Evolutionary conservation across 37 sponge, comb jelly and placozoan genomes (phyloP), one percentile per base, ranked within the genome.

Genomic region (Haliclona indistincta): DNA sequence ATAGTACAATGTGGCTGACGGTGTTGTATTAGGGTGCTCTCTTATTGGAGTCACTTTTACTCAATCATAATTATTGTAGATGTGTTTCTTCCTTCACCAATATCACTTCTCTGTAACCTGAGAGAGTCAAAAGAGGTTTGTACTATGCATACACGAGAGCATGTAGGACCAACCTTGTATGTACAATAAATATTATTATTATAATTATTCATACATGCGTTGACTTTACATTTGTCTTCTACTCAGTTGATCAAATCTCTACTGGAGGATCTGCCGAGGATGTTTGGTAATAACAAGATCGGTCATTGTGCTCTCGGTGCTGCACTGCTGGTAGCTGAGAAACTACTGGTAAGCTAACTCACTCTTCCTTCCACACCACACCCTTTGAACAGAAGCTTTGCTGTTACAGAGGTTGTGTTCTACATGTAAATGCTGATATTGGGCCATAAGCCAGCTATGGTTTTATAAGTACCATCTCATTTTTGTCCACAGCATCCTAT

Each of bases 81-180:
- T 63, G 71, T 85, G 15, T 97, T 97, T 47, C 79, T 97, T n/a
- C 98, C 98, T 4, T 74, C 84, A 54, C 91, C 94, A 15, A 84
- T 82, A 33, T 82, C 92, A n/a, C 83, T 97, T 33, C 87, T 97
- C 7, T 96, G 92, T 22, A 95, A 86, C 47, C 76, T 97, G 45
- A 86, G 72, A 67, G 95, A 97, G 35, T 77, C 70, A 29, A 97
- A 88, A 40, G 93, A 95, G 83, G 91, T 89, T 25, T 47, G 10
- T 47, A 15, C 51, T 15, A 47, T 47, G 51, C 51, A 10, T 15
- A 47, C 51, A 47, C 10, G 15, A 10, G 51, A 15, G 51, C 15
- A 47, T 47, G 15, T 47, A 47, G n/a, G n/a, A n/a, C n/a, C n/a
- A n/a, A n/a, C n/a, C 51, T 17, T 47, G 51, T 47, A 47, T 15